phyloP scores from a whole-genome alignment of 2,888 invertebrate species.

The Trachelus troglodyta region DNA sequence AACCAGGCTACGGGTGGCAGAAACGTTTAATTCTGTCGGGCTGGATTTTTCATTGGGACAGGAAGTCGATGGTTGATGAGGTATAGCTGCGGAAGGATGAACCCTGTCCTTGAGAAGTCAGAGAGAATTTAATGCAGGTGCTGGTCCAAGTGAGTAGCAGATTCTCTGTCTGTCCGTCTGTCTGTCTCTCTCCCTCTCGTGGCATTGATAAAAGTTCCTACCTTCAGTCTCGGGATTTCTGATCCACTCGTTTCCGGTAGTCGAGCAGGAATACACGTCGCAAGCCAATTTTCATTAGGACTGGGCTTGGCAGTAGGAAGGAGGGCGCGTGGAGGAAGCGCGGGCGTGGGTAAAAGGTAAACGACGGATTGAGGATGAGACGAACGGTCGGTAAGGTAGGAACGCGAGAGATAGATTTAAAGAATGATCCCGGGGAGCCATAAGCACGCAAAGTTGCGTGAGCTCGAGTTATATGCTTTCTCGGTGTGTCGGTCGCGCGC shows the following conservation, averaged over 20 bases:
- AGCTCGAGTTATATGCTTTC: conserved; percentile 49
- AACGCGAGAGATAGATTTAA: conserved; percentile 23
- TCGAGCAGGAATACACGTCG: not conserved
- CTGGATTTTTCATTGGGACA: not conserved
- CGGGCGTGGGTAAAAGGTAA: conserved; percentile 17
- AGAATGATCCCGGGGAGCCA: conserved; percentile 26
- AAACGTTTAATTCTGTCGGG: not conserved
- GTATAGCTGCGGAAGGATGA: not conserved
- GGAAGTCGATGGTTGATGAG: not conserved
- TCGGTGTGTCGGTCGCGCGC: conserved; percentile 16
- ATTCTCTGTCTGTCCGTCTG: not conserved
- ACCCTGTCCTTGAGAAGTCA: not conserved
- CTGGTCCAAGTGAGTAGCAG: not conserved
- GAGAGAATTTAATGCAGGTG: not conserved
- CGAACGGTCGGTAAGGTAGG: conserved; percentile 29
- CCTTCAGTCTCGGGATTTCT: not conserved
- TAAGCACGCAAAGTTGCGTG: conserved; percentile 55
- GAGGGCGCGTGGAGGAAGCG: not conserved
- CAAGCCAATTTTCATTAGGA: conserved; percentile 54
- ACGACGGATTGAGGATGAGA: conserved; percentile 26
- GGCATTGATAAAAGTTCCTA: conserved; percentile 13
- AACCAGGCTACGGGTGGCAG: not conserved
- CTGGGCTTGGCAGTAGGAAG: conserved; percentile 33
- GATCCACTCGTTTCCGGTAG: not conserved
- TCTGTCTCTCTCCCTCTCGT: not conserved